phyloP scores from a whole-genome alignment of 2,888 invertebrate species.

The Trachelus troglodyta region DNA sequence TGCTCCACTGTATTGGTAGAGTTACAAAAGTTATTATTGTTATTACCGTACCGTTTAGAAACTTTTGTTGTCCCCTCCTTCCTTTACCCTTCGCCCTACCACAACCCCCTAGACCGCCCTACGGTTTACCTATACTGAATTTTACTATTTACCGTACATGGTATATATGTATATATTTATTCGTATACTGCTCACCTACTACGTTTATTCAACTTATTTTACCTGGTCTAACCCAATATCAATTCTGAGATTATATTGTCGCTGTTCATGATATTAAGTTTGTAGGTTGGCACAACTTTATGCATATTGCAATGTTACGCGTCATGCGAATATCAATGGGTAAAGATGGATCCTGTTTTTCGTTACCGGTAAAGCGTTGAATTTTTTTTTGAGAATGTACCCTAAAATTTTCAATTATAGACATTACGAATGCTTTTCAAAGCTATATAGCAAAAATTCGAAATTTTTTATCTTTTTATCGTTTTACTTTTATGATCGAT shows the following conservation, averaged over 20 bases:
- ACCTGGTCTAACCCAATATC: background rate
- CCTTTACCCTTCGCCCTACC: too few relatives aligned
- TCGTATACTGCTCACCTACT: too few relatives aligned
- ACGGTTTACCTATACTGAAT: slow-evolving; percentile 27
- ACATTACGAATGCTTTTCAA: too few relatives aligned
- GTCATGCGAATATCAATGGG: too few relatives aligned
- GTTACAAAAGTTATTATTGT: slow-evolving; percentile 66
- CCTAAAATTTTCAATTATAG: too few relatives aligned
- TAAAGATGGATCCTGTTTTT: too few relatives aligned
- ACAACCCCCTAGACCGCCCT: slow-evolving; percentile 22
- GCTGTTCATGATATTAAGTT: background rate
- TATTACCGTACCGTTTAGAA: slow-evolving; percentile 65
- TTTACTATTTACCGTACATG: background rate
- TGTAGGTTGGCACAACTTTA: background rate
- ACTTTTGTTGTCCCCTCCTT: slow-evolving; percentile 52
- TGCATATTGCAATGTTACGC: too few relatives aligned
- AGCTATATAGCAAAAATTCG: background rate
- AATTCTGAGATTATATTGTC: background rate
- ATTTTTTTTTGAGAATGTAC: too few relatives aligned
- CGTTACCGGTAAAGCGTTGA: too few relatives aligned
- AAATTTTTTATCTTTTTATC: background rate
- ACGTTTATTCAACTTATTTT: background rate
- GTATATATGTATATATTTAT: too few relatives aligned
- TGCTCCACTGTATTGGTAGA: slow-evolving; percentile 44
- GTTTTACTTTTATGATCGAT: too few relatives aligned